These are phyloP conservation scores for Micrastur ruficollis DNA, from an alignment of 2,797 vertebrate species.

Conservation along the genomic window DNA sequence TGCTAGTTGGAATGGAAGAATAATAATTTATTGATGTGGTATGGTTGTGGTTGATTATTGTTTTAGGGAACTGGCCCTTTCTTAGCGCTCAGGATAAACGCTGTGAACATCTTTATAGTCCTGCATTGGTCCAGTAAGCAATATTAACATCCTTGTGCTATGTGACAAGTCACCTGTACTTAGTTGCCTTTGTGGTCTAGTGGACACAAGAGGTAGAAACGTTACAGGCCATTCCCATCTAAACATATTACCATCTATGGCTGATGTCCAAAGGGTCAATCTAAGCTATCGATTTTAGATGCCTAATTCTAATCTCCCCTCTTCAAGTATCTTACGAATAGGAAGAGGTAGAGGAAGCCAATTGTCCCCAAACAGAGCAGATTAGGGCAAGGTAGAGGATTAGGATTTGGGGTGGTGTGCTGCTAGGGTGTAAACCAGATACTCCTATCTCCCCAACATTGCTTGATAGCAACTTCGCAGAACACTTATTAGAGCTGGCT, in stretches of 20 bases:
- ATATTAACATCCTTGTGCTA: neutral
- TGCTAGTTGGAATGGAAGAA: neutral
- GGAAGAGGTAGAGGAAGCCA: neutral
- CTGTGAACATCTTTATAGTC: neutral
- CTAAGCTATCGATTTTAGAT: neutral
- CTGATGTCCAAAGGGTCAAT: neutral
- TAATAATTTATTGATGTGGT: neutral
- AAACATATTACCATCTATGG: neutral
- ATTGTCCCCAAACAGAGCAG: neutral
- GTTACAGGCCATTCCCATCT: neutral
- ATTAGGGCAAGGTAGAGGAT: neutral
- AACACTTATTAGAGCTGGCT: neutral
- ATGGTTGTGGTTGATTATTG: neutral
- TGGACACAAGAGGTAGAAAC: neutral
- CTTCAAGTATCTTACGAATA: neutral
- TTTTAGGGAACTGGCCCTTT: neutral
- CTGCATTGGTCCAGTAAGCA: neutral
- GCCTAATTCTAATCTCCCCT: neutral
- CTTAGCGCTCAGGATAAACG: neutral
- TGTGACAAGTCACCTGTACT: neutral
- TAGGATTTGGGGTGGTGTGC: neutral
- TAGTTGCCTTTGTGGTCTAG: neutral
- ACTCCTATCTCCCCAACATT: accelerated
- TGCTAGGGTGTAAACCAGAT: neutral
- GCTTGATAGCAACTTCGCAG: neutral